These are phyloP conservation scores for Arvicanthis niloticus DNA, from an alignment of 2,113 vertebrate genomes.

Conservation along the genomic window DNA sequence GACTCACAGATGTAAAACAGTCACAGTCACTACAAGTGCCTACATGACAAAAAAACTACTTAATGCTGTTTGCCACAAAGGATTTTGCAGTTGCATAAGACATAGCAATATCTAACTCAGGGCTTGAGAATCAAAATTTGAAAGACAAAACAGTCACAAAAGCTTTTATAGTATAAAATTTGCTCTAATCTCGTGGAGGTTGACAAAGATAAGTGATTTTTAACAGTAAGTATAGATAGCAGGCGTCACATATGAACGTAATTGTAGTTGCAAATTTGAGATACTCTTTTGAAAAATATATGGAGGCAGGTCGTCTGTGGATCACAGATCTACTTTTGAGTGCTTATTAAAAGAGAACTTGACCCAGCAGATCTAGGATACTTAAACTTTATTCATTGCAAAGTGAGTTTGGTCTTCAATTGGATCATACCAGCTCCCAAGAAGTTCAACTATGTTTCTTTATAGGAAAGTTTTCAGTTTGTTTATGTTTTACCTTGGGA, in stretches of 20 bases:
- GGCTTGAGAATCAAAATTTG: not conserved
- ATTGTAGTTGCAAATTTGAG: not conserved
- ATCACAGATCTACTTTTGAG: not conserved
- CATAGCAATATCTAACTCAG: not conserved
- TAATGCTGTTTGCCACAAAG: not conserved
- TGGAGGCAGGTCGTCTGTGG: not conserved
- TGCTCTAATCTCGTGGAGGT: not conserved
- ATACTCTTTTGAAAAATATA: not conserved
- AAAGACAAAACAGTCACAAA: slow-evolving; percentile 30
- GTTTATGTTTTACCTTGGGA: not conserved
- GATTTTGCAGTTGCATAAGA: not conserved
- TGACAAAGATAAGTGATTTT: slow-evolving; percentile 9
- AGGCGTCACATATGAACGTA: not conserved
- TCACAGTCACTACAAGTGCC: not conserved
- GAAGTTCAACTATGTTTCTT: not conserved
- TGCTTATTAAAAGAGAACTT: not conserved
- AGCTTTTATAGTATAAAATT: slow-evolving; percentile 1
- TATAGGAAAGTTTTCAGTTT: not conserved
- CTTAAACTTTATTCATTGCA: not conserved
- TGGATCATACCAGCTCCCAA: not conserved
- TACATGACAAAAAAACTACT: not conserved
- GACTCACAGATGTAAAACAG: not conserved
- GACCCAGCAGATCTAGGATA: not conserved
- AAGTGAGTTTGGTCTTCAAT: not conserved
- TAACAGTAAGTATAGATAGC: not conserved